A percentile compares a stretch with the other conserved stretches of the same genome.
Conservation (phyloP, 1,140 invertebrate genomes). For the Oscheius sp. region DNA sequence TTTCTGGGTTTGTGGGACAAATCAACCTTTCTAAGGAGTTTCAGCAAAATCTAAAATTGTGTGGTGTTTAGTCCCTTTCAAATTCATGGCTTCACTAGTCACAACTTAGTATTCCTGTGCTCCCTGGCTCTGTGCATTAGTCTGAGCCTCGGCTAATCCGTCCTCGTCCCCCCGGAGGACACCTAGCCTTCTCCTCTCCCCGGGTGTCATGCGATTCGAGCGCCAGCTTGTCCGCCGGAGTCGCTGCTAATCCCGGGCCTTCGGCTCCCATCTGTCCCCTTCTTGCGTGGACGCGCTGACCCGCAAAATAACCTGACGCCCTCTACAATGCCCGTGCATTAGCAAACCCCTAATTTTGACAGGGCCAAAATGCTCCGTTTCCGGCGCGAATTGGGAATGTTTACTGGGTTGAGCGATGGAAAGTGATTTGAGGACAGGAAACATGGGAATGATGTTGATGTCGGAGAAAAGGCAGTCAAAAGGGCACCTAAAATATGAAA, state of each 20-base stretch:
- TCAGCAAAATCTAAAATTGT: too few relatives aligned
- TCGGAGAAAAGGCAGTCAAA: too few relatives aligned
- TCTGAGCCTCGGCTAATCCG: not conserved
- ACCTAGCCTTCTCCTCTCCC: not conserved
- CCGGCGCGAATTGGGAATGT: too few relatives aligned
- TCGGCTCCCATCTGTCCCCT: conserved; percentile 3
- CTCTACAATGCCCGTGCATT: conserved; percentile 7
- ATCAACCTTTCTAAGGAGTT: too few relatives aligned
- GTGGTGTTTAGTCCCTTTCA: too few relatives aligned
- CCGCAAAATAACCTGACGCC: conserved; percentile 8
- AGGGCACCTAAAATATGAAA: too few relatives aligned
- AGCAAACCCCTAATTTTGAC: conserved; percentile 4
- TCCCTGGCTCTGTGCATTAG: conserved; percentile 6
- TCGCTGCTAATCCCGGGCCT: not conserved
- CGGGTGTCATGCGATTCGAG: not conserved
- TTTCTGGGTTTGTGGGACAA: too few relatives aligned
- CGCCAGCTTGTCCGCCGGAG: not conserved
- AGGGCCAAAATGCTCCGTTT: not conserved
- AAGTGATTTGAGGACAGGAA: not conserved
- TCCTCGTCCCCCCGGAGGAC: not conserved
- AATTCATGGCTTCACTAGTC: too few relatives aligned
- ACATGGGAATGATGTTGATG: too few relatives aligned
- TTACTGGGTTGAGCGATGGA: not conserved
- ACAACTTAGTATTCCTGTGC: too few relatives aligned
- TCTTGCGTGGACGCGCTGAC: conserved; percentile 7